Evolutionary conservation across 2,888 invertebrate species (phyloP), one percentile per base, ranked within the genome.

Genomic region (Parnassius apollo): DNA sequence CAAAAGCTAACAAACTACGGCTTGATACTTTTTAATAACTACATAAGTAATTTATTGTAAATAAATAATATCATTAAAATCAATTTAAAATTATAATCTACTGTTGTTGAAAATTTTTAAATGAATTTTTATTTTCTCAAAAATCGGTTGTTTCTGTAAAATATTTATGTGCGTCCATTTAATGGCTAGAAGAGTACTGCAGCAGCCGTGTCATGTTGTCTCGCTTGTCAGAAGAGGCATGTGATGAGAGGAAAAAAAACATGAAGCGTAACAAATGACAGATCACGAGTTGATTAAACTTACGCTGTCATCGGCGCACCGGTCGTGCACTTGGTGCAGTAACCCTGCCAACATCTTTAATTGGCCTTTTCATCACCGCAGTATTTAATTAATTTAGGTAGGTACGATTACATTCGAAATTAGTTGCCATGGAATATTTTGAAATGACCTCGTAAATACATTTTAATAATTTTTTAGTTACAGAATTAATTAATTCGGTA

Each of bases 291-390:
- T 86, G 88, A 89, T 89, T 83, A 88, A 88, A 81, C 82, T 81
- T 78, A 68, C 65, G 77, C 86, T 88, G 88, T 87, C 88, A 81
- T 76, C 82, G 76, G 68, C 65, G 76, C 77, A 74, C 75, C 73
- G 77, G 72, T 73, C 76, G 74, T 63, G 61, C 64, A 64, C 60
- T 64, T 53, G 60, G 60, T 67, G 72, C 69, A 71, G 71, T 74
- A 74, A 76, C 76, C 71, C 75, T 79, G 82, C 82, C 85, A 82
- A 79, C 78, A 78, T 78, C 87, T 86, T 88, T 87, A 88, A 89
- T 88, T 85, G 87, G 72, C 80, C 84, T 77, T 82, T 85, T 87
- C 86, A 88, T 84, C 82, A 85, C 77, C 71, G 78, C 81, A 80
- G 82, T 84, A 80, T 81, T 83, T 85, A 83, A 87, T 88, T 88